A percentile compares a stretch with the other conserved stretches of the same genome.
Conservation (phyloP, 2,888 invertebrate genomes). For the Philereme transversata region DNA sequence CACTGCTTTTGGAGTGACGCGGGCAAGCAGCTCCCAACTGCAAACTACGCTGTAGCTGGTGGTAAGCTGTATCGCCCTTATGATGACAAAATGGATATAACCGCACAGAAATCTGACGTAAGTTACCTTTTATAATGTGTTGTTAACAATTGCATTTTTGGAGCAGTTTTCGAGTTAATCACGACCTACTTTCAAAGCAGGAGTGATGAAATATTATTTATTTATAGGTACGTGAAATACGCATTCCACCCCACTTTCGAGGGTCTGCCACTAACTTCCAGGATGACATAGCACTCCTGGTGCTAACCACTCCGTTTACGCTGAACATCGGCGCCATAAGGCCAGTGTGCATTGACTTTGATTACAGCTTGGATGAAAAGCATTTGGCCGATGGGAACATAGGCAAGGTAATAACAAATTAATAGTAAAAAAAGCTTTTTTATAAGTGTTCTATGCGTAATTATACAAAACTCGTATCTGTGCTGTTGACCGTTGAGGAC, state of each 20-base stretch:
- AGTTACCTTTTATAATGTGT: too few species aligned
- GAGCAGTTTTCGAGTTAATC: too few species aligned
- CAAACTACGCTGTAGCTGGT: conserved; percentile 47
- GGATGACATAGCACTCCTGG: conserved; percentile 81
- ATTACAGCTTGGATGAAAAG: conserved; percentile 25
- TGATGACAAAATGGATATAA: conserved; percentile 41
- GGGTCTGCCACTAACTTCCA: conserved; percentile 79
- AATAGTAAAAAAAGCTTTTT: too few species aligned
- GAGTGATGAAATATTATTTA: too few species aligned
- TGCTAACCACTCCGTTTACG: conserved; percentile 61
- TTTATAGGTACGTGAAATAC: conserved; percentile 62
- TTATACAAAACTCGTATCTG: too few species aligned
- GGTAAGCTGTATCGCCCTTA: conserved; percentile 36
- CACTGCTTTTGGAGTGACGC: conserved; percentile 55
- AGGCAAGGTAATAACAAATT: conserved; percentile 39
- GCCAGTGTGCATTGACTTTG: conserved; percentile 78
- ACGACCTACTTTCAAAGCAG: too few species aligned
- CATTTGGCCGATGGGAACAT: conserved; percentile 30
- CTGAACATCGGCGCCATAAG: conserved; percentile 65
- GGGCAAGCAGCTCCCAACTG: conserved; percentile 37
- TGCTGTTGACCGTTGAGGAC: too few species aligned
- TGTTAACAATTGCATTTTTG: too few species aligned
- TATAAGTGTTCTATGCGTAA: too few species aligned
- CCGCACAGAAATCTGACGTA: conserved; percentile 52
- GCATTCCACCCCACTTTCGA: conserved; percentile 72